These are phyloP conservation scores for Neotoma lepida DNA, from an alignment of 2,113 vertebrate species.

Conservation along the genomic window DNA sequence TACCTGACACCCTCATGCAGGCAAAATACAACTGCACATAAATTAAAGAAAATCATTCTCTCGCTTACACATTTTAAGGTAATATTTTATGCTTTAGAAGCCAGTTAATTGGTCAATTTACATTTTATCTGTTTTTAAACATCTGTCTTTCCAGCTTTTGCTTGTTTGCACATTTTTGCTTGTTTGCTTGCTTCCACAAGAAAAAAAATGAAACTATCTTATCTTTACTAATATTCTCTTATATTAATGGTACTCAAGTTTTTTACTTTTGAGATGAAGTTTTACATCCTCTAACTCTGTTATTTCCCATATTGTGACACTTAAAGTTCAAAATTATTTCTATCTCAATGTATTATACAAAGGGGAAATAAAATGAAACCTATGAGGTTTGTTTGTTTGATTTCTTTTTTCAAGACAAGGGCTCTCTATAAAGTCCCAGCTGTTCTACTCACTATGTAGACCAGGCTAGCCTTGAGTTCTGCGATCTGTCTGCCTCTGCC, in stretches of 20 bases:
- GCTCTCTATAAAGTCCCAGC: background rate
- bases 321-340: conserved; percentile 26
- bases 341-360: background rate
- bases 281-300: background rate
- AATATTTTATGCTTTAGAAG: conserved; percentile 43
- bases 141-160: background rate
- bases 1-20: background rate
- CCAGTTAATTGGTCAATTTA: background rate
- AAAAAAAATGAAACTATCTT: background rate
- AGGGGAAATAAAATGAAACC: background rate
- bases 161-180: background rate
- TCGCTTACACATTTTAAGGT: background rate
- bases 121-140: background rate
- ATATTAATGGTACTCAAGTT: background rate
- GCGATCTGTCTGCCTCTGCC: background rate
- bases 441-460: background rate
- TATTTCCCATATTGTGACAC: background rate
- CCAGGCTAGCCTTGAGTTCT: background rate
- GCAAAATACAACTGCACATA: background rate
- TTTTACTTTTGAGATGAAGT: conserved; percentile 19
- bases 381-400: background rate
- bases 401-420: background rate
- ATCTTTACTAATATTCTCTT: background rate
- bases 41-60: background rate
- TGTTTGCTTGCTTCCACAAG: background rate